These are phyloP conservation scores for Paramormyrops kingsleyae DNA, from an alignment of 2,113 vertebrate genomes.

Conservation along the genomic window DNA sequence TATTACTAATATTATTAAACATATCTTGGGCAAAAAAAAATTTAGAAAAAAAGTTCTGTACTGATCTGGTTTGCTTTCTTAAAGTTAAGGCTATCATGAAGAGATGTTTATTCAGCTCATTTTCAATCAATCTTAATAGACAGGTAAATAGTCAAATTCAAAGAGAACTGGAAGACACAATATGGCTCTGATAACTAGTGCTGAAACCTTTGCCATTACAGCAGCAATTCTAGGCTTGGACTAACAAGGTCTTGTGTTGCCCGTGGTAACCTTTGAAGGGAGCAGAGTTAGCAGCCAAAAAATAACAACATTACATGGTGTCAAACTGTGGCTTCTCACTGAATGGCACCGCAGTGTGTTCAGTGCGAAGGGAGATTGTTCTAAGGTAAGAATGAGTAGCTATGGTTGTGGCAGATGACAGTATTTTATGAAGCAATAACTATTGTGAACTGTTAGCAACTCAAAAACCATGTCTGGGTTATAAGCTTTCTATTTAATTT, in stretches of 20 bases:
- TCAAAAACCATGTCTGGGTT: background rate
- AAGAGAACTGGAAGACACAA: background rate
- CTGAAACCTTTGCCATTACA: background rate
- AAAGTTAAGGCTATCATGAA: background rate
- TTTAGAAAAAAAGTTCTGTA: background rate
- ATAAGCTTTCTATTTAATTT: background rate
- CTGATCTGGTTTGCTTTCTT: background rate
- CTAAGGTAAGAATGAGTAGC: background rate
- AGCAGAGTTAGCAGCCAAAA: background rate
- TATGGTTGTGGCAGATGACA: background rate
- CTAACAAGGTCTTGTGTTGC: constrained; percentile 1
- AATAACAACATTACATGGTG: background rate
- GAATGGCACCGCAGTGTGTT: too few species aligned
- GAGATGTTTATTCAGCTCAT: background rate
- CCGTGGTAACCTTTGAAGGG: background rate
- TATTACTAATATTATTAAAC: background rate
- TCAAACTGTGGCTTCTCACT: background rate
- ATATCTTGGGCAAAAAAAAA: background rate
- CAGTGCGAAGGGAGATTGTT: background rate
- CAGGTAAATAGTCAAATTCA: background rate
- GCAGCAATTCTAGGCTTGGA: background rate
- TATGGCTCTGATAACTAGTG: background rate
- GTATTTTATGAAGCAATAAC: background rate
- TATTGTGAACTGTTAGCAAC: background rate
- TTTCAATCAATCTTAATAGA: background rate